Percentiles rank a stretch among this genome's conserved stretches.
These are phyloP conservation scores for Microtus ochrogaster DNA, from an alignment of 2,113 vertebrate species.

Conservation along the genomic window DNA sequence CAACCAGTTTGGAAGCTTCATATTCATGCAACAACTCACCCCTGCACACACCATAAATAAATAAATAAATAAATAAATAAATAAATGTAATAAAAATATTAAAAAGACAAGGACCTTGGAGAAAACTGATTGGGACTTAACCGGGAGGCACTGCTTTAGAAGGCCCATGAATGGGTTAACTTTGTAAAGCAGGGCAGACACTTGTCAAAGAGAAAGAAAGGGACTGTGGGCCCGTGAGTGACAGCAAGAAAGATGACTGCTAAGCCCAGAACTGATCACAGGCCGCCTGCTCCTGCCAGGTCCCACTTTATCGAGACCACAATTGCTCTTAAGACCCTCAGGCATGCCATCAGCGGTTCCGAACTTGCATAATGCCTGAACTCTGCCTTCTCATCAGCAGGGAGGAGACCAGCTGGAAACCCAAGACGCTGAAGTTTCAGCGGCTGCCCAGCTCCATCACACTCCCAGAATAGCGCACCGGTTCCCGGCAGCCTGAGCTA, in stretches of 20 bases:
- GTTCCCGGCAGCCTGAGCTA: conserved; percentile 67
- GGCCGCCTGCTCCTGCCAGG: background rate
- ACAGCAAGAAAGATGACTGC: background rate
- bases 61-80: too few species aligned
- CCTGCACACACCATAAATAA: background rate
- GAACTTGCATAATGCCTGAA: conserved; percentile 5
- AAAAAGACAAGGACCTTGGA: background rate
- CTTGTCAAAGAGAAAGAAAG: background rate
- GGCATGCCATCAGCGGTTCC: conserved; percentile 21
- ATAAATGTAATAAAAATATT: background rate
- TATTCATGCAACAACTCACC: background rate
- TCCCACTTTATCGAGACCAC: conserved; percentile 68
- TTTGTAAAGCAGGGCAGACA: rapidly evolving
- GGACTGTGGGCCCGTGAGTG: background rate
- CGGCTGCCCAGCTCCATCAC: conserved; percentile 51
- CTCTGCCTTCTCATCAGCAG: conserved; percentile 57
- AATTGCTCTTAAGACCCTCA: conserved; percentile 70
- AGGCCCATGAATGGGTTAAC: background rate
- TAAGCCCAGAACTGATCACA: background rate
- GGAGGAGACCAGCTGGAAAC: conserved; percentile 22
- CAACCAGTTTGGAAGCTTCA: background rate
- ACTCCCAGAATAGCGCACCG: conserved; percentile 73
- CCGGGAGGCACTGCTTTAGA: background rate
- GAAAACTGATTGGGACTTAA: background rate
- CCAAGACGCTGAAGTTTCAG: conserved; percentile 68